A percentile compares a stretch with the other conserved stretches of the same genome.
These are phyloP conservation scores for Trichomycterus rosablanca DNA, from an alignment of 2,113 vertebrate genomes.

Conservation along the genomic window DNA sequence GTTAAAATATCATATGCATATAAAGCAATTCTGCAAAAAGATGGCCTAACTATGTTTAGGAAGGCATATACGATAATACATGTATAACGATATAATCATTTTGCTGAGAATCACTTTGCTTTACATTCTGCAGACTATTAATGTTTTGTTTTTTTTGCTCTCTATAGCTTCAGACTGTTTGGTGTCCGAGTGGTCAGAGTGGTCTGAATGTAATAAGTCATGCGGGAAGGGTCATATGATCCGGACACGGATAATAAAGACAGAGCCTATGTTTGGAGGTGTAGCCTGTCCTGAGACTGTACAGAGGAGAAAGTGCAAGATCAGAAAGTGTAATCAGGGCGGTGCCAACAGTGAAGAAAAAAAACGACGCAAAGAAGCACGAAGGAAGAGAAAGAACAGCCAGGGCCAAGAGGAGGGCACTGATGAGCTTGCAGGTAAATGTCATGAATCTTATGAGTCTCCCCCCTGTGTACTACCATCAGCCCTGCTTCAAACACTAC, in stretches of 20 bases:
- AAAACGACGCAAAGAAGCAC: slow-evolving; percentile 84
- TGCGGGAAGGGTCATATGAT: slow-evolving; percentile 95
- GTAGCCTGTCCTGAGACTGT: slow-evolving; percentile 82
- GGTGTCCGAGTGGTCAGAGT: slow-evolving; percentile 89
- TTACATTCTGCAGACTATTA: no score
- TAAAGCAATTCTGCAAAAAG: no score
- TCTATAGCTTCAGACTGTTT: slow-evolving; percentile 82
- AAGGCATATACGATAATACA: no score
- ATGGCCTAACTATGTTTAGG: no score
- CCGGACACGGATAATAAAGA: slow-evolving; percentile 82
- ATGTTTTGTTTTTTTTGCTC: not conserved
- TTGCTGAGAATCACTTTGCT: no score
- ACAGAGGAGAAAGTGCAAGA: slow-evolving; percentile 88
- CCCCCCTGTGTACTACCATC: no score
- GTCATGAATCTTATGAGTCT: not conserved
- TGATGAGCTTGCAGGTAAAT: slow-evolving; percentile 80
- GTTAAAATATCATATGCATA: no score
- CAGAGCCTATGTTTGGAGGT: slow-evolving; percentile 94
- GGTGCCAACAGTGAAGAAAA: slow-evolving; percentile 77
- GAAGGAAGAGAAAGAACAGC: slow-evolving; percentile 84
- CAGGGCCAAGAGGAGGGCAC: slow-evolving; percentile 70
- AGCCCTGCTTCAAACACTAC: no score
- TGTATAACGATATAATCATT: no score
- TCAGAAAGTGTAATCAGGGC: slow-evolving; percentile 84
- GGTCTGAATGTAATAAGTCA: slow-evolving; percentile 96